A percentile compares a stretch with the other conserved stretches of the same genome.
Conservation (phyloP, 2,888 invertebrate species). For the Prionchulus punctatus region DNA sequence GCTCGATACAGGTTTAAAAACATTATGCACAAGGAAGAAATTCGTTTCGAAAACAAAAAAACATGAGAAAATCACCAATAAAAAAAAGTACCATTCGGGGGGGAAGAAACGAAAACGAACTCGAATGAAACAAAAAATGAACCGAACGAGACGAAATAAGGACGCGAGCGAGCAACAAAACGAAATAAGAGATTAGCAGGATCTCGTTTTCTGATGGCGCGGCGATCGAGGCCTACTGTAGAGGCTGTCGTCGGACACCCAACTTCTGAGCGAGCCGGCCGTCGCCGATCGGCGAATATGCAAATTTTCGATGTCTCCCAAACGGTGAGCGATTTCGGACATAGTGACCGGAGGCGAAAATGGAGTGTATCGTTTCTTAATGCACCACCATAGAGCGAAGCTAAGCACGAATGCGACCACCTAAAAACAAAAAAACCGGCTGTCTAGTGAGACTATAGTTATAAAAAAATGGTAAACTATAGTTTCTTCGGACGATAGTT, state of each 20-base stretch:
- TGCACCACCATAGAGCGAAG: conserved; percentile 12
- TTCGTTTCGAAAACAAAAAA: too few relatives aligned
- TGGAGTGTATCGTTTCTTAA: conserved; percentile 9
- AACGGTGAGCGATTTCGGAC: conserved; percentile 13
- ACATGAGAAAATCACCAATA: too few relatives aligned
- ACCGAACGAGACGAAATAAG: too few relatives aligned
- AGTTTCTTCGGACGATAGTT: too few relatives aligned
- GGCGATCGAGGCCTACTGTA: conserved; percentile 9
- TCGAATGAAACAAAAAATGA: too few relatives aligned
- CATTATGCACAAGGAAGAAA: too few relatives aligned
- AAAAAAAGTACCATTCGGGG: too few relatives aligned
- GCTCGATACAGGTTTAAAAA: too few relatives aligned
- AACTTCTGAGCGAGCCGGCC: conserved; percentile 6
- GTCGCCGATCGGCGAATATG: conserved; percentile 6
- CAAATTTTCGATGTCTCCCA: conserved; percentile 13
- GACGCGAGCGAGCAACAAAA: too few relatives aligned
- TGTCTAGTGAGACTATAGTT: conserved; percentile 5
- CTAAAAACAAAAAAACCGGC: conserved; percentile 4
- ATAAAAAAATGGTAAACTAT: too few relatives aligned
- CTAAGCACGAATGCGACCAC: conserved; percentile 1
- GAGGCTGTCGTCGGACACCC: conserved; percentile 13
- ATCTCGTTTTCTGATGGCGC: conserved; percentile 13
- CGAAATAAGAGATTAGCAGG: too few relatives aligned
- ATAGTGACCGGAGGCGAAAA: conserved; percentile 14
- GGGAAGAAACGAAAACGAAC: too few relatives aligned